Conservation (phyloP, 2,888 invertebrate genomes). For the Tinea trinotella region DNA sequence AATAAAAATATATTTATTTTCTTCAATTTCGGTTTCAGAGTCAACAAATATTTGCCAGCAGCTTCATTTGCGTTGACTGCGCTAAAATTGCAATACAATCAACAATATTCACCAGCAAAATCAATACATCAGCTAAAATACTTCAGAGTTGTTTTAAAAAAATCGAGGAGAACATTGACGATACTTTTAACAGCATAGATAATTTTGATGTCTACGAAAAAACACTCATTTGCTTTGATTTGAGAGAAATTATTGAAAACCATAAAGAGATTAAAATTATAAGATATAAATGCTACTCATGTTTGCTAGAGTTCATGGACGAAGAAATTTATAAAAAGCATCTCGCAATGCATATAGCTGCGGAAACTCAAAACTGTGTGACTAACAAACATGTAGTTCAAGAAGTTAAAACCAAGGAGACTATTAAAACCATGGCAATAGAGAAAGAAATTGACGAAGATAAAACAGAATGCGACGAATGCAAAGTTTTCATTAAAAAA, state of each 20-base stretch:
- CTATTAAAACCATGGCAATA: background rate
- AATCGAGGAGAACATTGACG: background rate
- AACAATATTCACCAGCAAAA: conserved; percentile 6
- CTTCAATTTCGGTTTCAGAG: conserved; percentile 4
- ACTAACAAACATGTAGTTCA: background rate
- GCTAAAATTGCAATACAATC: background rate
- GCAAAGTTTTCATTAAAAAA: background rate
- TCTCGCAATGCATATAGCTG: background rate
- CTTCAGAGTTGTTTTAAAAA: background rate
- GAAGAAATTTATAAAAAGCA: background rate
- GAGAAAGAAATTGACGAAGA: background rate
- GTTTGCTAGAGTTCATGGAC: background rate
- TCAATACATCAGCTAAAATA: background rate
- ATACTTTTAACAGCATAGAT: background rate
- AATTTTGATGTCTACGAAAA: conserved; percentile 1
- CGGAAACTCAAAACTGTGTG: too few species aligned
- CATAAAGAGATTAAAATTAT: background rate
- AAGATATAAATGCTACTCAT: background rate
- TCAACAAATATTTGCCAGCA: background rate
- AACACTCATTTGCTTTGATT: background rate
- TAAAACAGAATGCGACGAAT: background rate
- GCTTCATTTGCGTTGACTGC: conserved; percentile 3
- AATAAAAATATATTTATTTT: too few species aligned
- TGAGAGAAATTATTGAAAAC: background rate
- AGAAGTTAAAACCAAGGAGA: background rate